Evolutionary conservation across 1,140 invertebrate species (phyloP).

Genomic region (Achroia grisella): DNA sequence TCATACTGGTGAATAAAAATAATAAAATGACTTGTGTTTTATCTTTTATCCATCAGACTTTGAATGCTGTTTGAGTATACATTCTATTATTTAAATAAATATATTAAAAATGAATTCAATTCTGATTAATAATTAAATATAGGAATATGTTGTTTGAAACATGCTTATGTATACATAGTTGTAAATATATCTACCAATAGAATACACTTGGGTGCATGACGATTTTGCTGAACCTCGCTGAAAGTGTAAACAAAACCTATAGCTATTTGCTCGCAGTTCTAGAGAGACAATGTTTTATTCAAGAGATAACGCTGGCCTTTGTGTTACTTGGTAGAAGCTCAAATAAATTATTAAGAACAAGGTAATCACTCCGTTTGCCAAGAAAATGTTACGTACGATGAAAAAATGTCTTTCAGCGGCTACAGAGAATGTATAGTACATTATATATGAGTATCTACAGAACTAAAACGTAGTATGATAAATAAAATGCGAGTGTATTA

Average conservation of each 20-base stretch:
- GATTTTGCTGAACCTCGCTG: conserved; percentile 6
- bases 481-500: conserved; percentile 1
- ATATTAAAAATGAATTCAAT: neutral
- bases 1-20: too few relatives aligned
- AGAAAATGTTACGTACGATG: conserved; percentile 23
- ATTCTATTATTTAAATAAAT: neutral
- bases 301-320: conserved; percentile 30
- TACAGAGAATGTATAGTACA: conserved; percentile 11
- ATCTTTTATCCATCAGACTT: too few relatives aligned
- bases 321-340: conserved; percentile 28
- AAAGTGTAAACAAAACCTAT: conserved; percentile 13
- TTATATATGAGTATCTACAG: conserved; percentile 15
- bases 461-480: conserved; percentile 8
- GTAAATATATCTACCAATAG: neutral
- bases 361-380: conserved; percentile 33
- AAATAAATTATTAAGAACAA: conserved; percentile 34
- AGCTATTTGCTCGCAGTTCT: conserved; percentile 10
- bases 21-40: too few relatives aligned
- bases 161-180: neutral
- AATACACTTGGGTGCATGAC: conserved; percentile 2
- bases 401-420: conserved; percentile 23
- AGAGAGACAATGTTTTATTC: conserved; percentile 33
- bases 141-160: too few relatives aligned
- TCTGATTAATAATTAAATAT: too few relatives aligned
- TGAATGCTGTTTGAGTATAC: neutral